Base-by-base conservation (phyloP, 2,888 invertebrate genomes). In the Philopedon plagiatum region DNA sequence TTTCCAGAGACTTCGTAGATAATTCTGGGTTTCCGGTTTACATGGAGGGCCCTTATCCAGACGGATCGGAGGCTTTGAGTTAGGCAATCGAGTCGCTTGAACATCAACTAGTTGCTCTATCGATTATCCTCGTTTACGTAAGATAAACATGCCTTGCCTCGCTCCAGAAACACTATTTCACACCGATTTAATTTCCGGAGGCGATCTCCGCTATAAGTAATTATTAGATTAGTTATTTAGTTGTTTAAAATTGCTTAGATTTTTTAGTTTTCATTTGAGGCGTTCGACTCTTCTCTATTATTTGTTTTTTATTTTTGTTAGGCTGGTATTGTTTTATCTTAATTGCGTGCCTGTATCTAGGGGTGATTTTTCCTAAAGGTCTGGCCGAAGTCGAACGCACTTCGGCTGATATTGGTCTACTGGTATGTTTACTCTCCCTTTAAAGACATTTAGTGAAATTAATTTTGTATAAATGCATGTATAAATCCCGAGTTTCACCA, bases 51-150 rank as follows among this genome's bases (percentile, higher is more conserved):
- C 62, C 68, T 69, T 69, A 69, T 69, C 62, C 68, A 69, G 61
- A 49, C 41, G 60, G 49, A 68, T 68, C 67, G 32, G 66, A 66
- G 46, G 46, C 57, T 58, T 66, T 29, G 58, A 58, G 66, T 58
- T 44, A 57, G 66, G 60, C 66, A 67, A 46, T 67, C 34, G 58
- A 46, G 56, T 64, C 23, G 58, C 41, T 39, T 13, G 37, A 54
- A 68, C 60, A 51, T 68, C 68, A 68, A 68, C 68, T 68, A 61
- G 71, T 71, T 71, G 60, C 66, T 61, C 15, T 65, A 71, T 71
- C 71, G 71, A 71, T 71, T 71, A 49, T 29, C 19, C 39, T 29
- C 54, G 49, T 46, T 44, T 46, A 29, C 51, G 41, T 56, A 70
- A 61, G 26, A 60, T 51, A 60, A 71, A 66, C 66, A 66, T 29